A percentile compares a stretch with the other conserved stretches of the same genome.
Evolutionary conservation across 2,888 invertebrate species (phyloP).

Genomic region (Leptodirus hochenwartii): DNA sequence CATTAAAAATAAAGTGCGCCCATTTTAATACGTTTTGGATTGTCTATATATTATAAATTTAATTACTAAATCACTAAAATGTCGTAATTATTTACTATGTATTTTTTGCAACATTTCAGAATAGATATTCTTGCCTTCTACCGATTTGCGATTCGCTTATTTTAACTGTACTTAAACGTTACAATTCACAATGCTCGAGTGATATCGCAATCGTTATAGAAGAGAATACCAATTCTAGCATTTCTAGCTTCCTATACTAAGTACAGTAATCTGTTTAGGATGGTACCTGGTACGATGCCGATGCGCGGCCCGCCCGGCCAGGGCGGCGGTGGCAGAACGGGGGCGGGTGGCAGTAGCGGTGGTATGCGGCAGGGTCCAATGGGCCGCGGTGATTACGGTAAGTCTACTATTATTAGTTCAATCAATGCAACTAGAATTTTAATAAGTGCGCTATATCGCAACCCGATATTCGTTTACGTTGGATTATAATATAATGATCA

Average conservation of each 20-base stretch:
- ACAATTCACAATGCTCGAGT: too few relatives aligned
- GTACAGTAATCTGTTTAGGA: conserved; percentile 26
- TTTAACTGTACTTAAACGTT: too few relatives aligned
- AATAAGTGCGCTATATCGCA: too few relatives aligned
- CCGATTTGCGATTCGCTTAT: neutral
- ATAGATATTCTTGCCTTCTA: conserved; percentile 1
- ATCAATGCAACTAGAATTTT: too few relatives aligned
- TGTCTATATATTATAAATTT: too few relatives aligned
- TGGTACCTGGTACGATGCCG: conserved; percentile 45
- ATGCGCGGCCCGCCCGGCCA: conserved; percentile 33
- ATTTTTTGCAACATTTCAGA: conserved; percentile 1
- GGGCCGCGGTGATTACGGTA: conserved; percentile 82
- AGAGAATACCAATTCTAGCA: conserved; percentile 1
- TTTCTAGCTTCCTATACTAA: conserved; percentile 6
- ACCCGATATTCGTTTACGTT: too few relatives aligned
- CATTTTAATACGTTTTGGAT: too few relatives aligned
- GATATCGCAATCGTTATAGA: too few relatives aligned
- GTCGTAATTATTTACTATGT: neutral
- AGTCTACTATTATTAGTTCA: conserved; percentile 31
- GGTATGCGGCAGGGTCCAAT: conserved; percentile 51
- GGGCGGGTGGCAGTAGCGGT: too few relatives aligned
- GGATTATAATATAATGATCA: too few relatives aligned
- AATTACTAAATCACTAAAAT: too few relatives aligned
- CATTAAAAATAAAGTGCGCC: too few relatives aligned
- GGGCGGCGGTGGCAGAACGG: conserved; percentile 22